Evolutionary conservation across 2,113 vertebrate species (phyloP), one percentile per base, ranked within the genome.

Genomic region (Tragelaphus buxtoni): DNA sequence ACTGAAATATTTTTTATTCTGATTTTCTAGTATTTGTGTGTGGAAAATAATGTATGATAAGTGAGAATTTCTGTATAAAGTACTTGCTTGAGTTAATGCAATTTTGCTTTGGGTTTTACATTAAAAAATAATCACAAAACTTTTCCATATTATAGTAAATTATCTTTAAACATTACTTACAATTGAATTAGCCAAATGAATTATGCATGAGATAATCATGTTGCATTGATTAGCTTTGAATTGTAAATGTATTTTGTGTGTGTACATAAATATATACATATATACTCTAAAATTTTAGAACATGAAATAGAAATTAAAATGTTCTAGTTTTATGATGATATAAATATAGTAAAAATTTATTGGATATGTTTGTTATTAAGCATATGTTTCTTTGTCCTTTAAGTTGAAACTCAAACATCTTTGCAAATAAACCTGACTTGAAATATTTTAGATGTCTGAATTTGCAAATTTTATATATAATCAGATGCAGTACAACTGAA

Each of bases 301-400:
- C n/a, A 91, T 65, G 56, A 96, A 90, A 80, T 69, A 90, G 35
- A 95, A 92, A 82, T 85, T n/a, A 55, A 84, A 92, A 72, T 79
- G 3, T 74, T 92, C 26, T 49, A 51, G 61, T 51, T 58, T 65
- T 82, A 83, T 7, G 90, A 58, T 65, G 9, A 85, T 84, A 55
- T 77, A 30, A 45, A 80, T 51, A 3, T 87, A 72, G 49, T 82
- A 0, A 53, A 82, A 88, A 4, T 80, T 81, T 58, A 17, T 5
- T 80, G 20, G 11, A 18, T 79, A n/a, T 81, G 8, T 91, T 91
- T 79, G 11, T 79, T 93, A 35, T 42, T 74, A 88, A 65, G 60
- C 42, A 63, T 93, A 18, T 80, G 28, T 26, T 74, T 89, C 82
- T 76, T 93, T 95, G 7, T 72, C 55, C 42, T 53, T 88, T 84